Evolutionary conservation across 2,113 vertebrate species (phyloP).

Genomic region (Takifugu bimaculatus): DNA sequence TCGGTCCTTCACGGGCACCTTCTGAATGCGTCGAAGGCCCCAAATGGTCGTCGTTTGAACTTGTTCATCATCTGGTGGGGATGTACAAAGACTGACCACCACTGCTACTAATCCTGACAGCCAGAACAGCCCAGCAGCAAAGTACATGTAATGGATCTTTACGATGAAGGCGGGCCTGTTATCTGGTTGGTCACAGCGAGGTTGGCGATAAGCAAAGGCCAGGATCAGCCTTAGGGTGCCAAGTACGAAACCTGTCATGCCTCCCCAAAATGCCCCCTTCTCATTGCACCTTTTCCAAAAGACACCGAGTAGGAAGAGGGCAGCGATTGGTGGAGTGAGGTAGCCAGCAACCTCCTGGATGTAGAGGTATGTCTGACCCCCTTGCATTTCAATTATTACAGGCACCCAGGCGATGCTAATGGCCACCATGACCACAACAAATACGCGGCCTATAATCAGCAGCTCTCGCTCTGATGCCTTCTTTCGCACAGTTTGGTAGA

Average conservation of each 20-base stretch:
- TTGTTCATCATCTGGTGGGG: constrained; percentile 85
- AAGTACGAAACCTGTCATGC: constrained; percentile 87
- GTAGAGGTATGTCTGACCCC: constrained; percentile 97
- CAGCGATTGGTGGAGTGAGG: constrained; percentile 92
- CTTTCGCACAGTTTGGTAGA: constrained; percentile 86
- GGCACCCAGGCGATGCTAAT: constrained; percentile 98
- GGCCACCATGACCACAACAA: constrained; percentile 91
- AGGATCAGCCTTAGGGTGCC: constrained; percentile 83
- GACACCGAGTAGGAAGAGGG: constrained; percentile 91
- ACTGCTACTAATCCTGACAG: constrained; percentile 85
- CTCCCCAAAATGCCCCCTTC: constrained; percentile 92
- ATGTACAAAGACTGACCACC: constrained; percentile 86
- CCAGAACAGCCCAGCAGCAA: constrained; percentile 92
- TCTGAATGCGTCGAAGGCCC: constrained; percentile 75
- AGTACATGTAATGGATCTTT: constrained; percentile 93
- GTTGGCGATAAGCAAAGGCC: constrained; percentile 88
- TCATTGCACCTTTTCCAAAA: constrained; percentile 97
- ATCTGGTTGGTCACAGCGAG: constrained; percentile 88
- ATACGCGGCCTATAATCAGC: constrained; percentile 88
- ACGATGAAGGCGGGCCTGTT: constrained; percentile 85
- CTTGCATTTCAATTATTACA: constrained; percentile 97
- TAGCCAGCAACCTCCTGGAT: constrained; percentile 98
- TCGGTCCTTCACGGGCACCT: constrained; percentile 46
- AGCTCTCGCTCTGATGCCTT: constrained; percentile 85
- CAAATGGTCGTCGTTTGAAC: constrained; percentile 86